phyloP scores from a whole-genome alignment of 1,140 invertebrate genomes.

The Gryllus bimaculatus region DNA sequence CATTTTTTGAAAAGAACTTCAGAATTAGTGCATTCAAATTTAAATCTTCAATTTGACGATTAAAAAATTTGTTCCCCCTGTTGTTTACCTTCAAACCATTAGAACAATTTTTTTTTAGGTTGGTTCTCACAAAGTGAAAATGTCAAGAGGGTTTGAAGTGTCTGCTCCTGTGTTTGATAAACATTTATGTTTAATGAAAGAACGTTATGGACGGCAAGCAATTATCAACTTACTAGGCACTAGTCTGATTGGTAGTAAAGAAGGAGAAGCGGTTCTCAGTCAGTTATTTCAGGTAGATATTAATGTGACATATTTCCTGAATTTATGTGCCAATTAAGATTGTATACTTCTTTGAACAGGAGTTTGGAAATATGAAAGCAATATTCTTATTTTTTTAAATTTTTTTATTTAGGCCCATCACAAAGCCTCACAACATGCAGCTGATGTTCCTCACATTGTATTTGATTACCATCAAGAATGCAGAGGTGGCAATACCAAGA shows the following conservation, averaged over 20 bases:
- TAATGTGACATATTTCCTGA: neutral
- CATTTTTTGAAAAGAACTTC: too few relatives aligned
- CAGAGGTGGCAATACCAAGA: slow-evolving; percentile 63
- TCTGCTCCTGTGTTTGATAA: slow-evolving; percentile 85
- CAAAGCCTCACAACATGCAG: slow-evolving; percentile 57
- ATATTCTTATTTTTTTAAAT: neutral
- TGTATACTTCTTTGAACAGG: neutral
- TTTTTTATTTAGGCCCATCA: slow-evolving; percentile 63
- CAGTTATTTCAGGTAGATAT: slow-evolving; percentile 71
- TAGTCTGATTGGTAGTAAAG: slow-evolving; percentile 81
- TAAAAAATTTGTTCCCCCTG: too few relatives aligned
- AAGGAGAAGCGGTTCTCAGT: slow-evolving; percentile 92
- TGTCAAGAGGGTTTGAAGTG: slow-evolving; percentile 88
- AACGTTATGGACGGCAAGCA: slow-evolving; percentile 83
- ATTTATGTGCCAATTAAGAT: neutral
- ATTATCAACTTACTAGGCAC: slow-evolving; percentile 89
- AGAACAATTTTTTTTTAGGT: slow-evolving; percentile 45
- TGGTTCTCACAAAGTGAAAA: slow-evolving; percentile 95
- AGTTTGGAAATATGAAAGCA: neutral
- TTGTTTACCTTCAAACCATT: too few relatives aligned
- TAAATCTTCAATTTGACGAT: too few relatives aligned
- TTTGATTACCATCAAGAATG: slow-evolving; percentile 93
- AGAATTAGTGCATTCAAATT: too few relatives aligned
- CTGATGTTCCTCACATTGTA: slow-evolving; percentile 67
- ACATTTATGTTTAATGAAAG: slow-evolving; percentile 78